phyloP scores from a whole-genome alignment of 1,140 invertebrate species.

The Ridgeia piscesae region DNA sequence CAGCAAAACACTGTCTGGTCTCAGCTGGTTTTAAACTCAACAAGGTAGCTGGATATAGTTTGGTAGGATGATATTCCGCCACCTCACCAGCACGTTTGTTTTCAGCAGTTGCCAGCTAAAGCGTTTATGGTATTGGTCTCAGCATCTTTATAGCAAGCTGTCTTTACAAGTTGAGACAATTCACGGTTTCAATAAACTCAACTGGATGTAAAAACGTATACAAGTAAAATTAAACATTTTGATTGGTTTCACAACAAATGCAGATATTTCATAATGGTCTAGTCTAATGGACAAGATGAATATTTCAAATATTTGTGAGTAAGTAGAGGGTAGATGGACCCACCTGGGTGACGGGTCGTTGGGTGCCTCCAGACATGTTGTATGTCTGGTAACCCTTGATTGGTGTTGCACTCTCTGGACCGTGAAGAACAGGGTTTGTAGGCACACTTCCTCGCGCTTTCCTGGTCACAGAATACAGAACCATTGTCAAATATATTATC shows the following conservation, averaged over 20 bases:
- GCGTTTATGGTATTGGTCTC: neutral
- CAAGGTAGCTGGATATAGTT: neutral
- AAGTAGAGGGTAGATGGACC: neutral
- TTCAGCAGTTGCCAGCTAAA: neutral
- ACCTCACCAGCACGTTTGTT: neutral
- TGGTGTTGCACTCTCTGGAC: neutral
- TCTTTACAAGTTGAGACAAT: neutral
- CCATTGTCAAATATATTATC: neutral
- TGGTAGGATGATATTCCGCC: neutral
- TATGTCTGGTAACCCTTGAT: conserved; percentile 16
- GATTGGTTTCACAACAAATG: neutral
- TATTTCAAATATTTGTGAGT: neutral
- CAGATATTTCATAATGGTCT: neutral
- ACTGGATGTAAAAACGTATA: neutral
- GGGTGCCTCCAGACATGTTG: conserved; percentile 1
- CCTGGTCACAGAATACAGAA: neutral
- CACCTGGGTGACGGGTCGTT: neutral
- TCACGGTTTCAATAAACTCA: neutral
- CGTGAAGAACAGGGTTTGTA: conserved; percentile 17
- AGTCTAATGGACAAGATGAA: neutral
- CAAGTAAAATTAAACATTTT: neutral
- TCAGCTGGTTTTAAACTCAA: neutral
- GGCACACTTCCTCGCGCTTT: conserved; percentile 17
- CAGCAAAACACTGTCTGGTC: neutral
- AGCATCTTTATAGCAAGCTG: neutral